Percentiles rank a stretch among this genome's conserved stretches.
Evolutionary conservation across 2,888 invertebrate species (phyloP).

Genomic region (Drosophila neonasuta): DNA sequence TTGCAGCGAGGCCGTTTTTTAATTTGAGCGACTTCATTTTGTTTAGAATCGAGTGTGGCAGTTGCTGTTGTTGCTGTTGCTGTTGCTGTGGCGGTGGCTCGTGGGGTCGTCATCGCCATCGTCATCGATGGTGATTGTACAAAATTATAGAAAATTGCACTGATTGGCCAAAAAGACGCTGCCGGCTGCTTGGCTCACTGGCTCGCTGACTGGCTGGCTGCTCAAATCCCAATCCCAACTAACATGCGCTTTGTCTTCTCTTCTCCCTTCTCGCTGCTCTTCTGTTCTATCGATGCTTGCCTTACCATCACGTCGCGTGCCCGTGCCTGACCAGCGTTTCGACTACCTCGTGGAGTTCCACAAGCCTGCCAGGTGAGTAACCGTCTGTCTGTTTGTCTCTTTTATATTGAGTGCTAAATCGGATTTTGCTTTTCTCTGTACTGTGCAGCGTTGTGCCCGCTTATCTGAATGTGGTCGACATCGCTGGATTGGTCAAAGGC

Average conservation of each 20-base stretch:
- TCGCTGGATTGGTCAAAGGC: constrained; percentile 98
- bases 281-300: constrained; percentile 37
- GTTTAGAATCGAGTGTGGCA: constrained; percentile 32
- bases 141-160: constrained; percentile 81
- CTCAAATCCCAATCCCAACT: constrained; percentile 38
- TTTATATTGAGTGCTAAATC: constrained; percentile 30
- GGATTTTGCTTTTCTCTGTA: not conserved
- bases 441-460: constrained; percentile 96
- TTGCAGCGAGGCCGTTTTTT: constrained; percentile 61
- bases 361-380: constrained; percentile 93
- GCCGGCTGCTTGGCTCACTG: constrained; percentile 28
- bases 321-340: constrained; percentile 97
- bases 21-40: constrained; percentile 79
- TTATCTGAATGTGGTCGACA: constrained; percentile 98
- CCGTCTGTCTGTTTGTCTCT: not conserved
- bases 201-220: not conserved
- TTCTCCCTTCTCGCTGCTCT: not conserved
- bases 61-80: not conserved
- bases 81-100: constrained; percentile 40
- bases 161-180: constrained; percentile 65
- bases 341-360: constrained; percentile 96
- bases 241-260: constrained; percentile 45
- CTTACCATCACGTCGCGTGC: constrained; percentile 91
- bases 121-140: constrained; percentile 62
- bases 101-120: constrained; percentile 23